phyloP scores from a whole-genome alignment of 1,140 invertebrate genomes.

The Grapholita molesta region DNA sequence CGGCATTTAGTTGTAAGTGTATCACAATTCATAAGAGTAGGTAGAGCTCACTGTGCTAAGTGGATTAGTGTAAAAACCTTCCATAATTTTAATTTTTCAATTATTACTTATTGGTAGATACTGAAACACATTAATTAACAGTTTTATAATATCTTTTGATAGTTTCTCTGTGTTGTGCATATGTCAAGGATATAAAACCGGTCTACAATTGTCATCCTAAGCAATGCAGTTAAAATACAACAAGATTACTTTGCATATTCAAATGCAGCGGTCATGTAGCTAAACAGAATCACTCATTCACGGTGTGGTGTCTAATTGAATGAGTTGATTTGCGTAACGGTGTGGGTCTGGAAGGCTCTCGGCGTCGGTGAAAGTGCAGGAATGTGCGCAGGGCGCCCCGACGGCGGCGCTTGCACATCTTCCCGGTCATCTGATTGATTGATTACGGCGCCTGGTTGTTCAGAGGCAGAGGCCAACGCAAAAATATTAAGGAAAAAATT shows the following conservation, averaged over 20 bases:
- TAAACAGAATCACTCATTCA: slow-evolving; percentile 10
- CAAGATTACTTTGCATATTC: slow-evolving; percentile 5
- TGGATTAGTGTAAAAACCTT: no score
- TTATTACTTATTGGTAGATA: not conserved
- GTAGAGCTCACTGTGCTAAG: no score
- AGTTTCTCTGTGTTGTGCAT: not conserved
- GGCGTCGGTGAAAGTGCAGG: slow-evolving; percentile 52
- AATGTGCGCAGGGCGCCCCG: slow-evolving; percentile 38
- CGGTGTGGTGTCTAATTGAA: slow-evolving; percentile 10
- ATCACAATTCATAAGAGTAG: no score
- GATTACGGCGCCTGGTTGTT: not conserved
- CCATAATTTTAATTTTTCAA: no score
- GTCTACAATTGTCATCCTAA: not conserved
- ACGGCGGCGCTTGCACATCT: slow-evolving; percentile 24
- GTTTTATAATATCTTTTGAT: not conserved
- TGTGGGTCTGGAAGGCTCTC: slow-evolving; percentile 19
- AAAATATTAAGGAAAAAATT: no score
- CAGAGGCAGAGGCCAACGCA: no score
- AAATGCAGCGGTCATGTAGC: not conserved
- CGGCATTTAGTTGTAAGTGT: no score
- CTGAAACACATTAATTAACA: not conserved
- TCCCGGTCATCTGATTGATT: not conserved
- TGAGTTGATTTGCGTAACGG: slow-evolving; percentile 50
- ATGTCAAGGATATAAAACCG: not conserved
- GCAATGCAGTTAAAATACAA: not conserved